These are phyloP conservation scores for Microctonus aethiopoides DNA, from an alignment of 2,888 invertebrate species.

Conservation along the genomic window DNA sequence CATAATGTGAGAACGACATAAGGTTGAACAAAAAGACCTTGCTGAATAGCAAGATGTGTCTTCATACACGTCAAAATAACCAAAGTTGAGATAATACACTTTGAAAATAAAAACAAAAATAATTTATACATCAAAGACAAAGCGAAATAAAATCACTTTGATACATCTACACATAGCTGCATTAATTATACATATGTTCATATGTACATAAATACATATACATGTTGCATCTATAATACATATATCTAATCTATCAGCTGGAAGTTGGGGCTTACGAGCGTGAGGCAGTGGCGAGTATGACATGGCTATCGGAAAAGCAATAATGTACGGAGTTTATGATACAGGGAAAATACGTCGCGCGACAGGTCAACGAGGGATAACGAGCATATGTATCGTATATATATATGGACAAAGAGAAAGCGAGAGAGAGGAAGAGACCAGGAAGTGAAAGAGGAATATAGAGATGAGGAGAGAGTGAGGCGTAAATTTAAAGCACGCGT, in stretches of 20 bases:
- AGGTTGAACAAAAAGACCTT: not conserved
- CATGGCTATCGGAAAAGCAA: constrained; percentile 65
- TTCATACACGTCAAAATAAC: not conserved
- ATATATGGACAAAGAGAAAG: no score
- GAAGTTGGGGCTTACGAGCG: constrained; percentile 51
- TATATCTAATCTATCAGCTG: constrained; percentile 44
- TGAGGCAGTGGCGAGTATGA: constrained; percentile 53
- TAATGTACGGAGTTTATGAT: constrained; percentile 65
- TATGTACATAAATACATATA: constrained; percentile 4
- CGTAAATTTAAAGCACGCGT: constrained; percentile 18
- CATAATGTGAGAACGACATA: constrained; percentile 26
- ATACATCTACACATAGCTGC: no score
- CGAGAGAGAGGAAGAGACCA: no score
- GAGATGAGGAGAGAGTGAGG: constrained; percentile 22
- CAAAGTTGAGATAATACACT: not conserved
- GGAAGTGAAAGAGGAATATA: constrained; percentile 29
- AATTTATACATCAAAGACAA: constrained; percentile 12
- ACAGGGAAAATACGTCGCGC: constrained; percentile 52
- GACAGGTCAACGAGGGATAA: constrained; percentile 33
- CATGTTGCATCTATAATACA: constrained; percentile 29
- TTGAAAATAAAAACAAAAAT: not conserved
- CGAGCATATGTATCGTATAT: constrained; percentile 28
- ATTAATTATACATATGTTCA: no score
- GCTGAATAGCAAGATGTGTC: not conserved
- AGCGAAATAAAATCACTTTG: constrained; percentile 32